These are phyloP conservation scores for Oriolus oriolus DNA, from an alignment of 2,113 vertebrate genomes.

Conservation along the genomic window DNA sequence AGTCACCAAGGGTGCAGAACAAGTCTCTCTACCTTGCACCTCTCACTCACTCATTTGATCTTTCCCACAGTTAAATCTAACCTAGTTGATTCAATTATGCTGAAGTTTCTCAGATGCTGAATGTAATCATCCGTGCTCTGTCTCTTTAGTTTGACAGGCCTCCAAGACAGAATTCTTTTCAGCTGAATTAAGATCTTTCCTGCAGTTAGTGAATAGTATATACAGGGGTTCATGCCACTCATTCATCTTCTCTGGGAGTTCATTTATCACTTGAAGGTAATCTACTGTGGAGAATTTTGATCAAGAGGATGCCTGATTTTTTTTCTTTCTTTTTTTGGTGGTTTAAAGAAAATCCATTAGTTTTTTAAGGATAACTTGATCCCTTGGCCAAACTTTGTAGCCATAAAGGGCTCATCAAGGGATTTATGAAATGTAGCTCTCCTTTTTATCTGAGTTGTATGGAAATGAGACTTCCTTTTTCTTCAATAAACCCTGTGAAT, in stretches of 20 bases:
- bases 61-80: not conserved
- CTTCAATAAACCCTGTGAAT: not conserved
- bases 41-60: not conserved
- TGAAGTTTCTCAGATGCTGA: conserved; percentile 21
- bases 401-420: not conserved
- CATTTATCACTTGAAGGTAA: conserved; percentile 55
- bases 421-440: not conserved
- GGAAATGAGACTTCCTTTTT: not conserved
- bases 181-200: conserved; percentile 56
- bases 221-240: conserved; percentile 25
- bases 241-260: conserved; percentile 49
- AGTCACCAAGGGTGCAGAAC: not conserved
- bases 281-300: conserved; percentile 57
- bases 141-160: conserved; percentile 10
- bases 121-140: conserved; percentile 28
- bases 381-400: not conserved
- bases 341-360: not conserved
- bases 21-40: not conserved
- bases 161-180: conserved; percentile 26
- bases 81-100: not conserved
- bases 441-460: not conserved
- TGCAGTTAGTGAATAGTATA: conserved; percentile 14
- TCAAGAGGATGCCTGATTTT: not conserved
- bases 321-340: not conserved
- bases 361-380: not conserved